Conservation (phyloP, 2,113 vertebrate genomes). For the Elanus axillaris region DNA sequence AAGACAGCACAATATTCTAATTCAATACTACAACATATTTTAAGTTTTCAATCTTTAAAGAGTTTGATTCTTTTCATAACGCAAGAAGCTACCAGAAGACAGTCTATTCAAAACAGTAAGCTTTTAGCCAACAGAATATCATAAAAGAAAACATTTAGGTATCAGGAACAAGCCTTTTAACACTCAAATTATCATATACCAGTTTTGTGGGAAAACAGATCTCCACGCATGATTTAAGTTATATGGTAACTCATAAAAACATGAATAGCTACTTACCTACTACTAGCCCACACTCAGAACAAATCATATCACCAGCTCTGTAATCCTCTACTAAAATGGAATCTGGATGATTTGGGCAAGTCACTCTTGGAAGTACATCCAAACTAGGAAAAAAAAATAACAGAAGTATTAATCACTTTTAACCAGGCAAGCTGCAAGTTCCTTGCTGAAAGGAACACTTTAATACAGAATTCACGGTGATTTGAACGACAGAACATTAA, state of each 20-base stretch:
- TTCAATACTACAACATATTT: neutral
- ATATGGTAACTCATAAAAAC: neutral
- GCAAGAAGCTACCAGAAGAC: neutral
- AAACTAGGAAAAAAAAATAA: slow-evolving; percentile 69
- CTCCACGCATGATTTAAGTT: neutral
- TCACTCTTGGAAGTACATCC: slow-evolving; percentile 89
- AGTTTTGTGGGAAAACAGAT: neutral
- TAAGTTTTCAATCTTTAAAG: neutral
- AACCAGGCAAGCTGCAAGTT: neutral
- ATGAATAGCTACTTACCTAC: slow-evolving; percentile 80
- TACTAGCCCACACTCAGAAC: slow-evolving; percentile 95
- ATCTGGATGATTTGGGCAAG: slow-evolving; percentile 96
- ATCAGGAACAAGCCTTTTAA: neutral
- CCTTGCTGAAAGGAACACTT: neutral
- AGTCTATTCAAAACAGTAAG: neutral
- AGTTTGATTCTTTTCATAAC: neutral
- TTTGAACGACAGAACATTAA: neutral
- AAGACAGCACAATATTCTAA: neutral
- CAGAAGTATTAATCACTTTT: neutral
- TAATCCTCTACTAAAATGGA: slow-evolving; percentile 97
- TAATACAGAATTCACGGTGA: neutral
- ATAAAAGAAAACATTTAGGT: neutral
- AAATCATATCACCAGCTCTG: slow-evolving; percentile 98
- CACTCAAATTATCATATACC: neutral
- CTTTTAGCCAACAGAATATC: neutral